Evolutionary conservation across 2,113 vertebrate species (phyloP).

Genomic region (Alethe castanea): DNA sequence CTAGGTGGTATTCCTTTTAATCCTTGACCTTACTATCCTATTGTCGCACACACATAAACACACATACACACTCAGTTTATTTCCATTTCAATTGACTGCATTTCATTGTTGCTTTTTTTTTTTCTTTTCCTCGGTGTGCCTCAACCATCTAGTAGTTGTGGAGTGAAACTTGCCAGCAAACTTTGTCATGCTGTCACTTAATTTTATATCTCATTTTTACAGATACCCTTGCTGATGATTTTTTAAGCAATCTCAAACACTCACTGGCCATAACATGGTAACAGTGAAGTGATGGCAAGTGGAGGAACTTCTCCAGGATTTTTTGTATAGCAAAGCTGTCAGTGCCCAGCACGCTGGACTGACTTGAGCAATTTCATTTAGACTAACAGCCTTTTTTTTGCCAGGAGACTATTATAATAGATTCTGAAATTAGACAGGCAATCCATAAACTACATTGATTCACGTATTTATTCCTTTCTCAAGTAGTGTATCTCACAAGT

Average conservation of each 20-base stretch:
- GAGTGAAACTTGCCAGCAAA: not conserved
- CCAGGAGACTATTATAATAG: not conserved
- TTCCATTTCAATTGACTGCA: not conserved
- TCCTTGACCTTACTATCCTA: not conserved
- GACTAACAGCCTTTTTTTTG: not conserved
- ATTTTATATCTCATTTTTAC: not conserved
- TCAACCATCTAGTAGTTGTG: not conserved
- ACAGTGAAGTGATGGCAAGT: not conserved
- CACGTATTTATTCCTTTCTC: not conserved
- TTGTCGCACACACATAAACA: not conserved
- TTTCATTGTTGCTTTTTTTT: not conserved
- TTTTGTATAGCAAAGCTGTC: not conserved
- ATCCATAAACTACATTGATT: not conserved
- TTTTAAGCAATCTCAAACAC: not conserved
- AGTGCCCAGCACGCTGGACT: not conserved
- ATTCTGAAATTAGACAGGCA: not conserved
- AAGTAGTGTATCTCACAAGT: not conserved
- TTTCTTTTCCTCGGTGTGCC: not conserved
- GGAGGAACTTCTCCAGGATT: not conserved
- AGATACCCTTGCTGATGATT: not conserved
- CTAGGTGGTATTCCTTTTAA: not conserved
- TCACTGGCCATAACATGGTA: accelerated
- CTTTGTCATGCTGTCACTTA: not conserved
- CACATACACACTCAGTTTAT: not conserved
- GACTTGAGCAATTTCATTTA: not conserved